phyloP scores from a whole-genome alignment of 1,140 invertebrate genomes.

The Teleogryllus occipitalis region DNA sequence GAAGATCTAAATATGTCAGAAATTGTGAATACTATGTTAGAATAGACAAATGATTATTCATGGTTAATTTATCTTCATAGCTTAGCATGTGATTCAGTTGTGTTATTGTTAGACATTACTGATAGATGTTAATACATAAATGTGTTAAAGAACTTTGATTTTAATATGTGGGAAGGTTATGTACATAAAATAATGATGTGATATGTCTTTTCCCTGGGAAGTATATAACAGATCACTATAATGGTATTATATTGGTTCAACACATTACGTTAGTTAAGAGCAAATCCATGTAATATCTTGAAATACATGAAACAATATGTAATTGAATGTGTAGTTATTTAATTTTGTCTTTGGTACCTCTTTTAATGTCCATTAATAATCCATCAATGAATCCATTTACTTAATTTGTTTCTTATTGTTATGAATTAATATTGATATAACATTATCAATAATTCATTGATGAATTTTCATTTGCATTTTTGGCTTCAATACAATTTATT shows the following conservation, averaged over 20 bases:
- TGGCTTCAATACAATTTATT: too few relatives aligned
- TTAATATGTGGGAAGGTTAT: neutral
- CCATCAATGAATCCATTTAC: neutral
- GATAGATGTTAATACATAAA: neutral
- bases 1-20: neutral
- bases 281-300: neutral
- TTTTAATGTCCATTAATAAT: neutral
- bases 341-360: neutral
- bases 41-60: neutral
- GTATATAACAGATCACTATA: neutral
- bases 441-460: too few relatives aligned
- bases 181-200: neutral
- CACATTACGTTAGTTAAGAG: too few relatives aligned
- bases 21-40: neutral
- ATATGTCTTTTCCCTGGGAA: neutral
- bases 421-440: too few relatives aligned
- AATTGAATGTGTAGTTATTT: neutral
- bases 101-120: neutral
- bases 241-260: too few relatives aligned
- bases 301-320: neutral
- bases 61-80: neutral
- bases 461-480: too few relatives aligned
- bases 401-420: too few relatives aligned
- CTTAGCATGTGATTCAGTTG: neutral
- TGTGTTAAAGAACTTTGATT: neutral